Evolutionary conservation across 2,797 vertebrate genomes (phyloP).

Genomic region (Hemitrygon akajei): DNA sequence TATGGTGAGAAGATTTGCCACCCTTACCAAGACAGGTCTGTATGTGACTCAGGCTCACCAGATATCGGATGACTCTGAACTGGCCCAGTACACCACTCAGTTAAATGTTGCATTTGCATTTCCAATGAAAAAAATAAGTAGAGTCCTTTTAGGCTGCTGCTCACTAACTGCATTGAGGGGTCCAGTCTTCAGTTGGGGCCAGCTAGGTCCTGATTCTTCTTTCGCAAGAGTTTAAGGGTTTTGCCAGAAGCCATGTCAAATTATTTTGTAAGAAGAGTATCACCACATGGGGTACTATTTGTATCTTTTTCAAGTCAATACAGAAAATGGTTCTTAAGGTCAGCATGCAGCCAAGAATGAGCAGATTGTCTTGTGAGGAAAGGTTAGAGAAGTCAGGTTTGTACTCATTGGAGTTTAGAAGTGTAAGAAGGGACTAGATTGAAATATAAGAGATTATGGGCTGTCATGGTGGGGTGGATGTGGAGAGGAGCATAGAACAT

Average conservation of each 20-base stretch:
- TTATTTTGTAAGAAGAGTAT: background rate
- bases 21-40: too few relatives aligned
- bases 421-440: too few relatives aligned
- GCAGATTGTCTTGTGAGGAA: background rate
- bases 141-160: background rate
- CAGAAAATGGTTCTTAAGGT: background rate
- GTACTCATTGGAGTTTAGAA: too few relatives aligned
- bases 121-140: background rate
- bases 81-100: too few relatives aligned
- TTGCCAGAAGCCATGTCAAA: background rate
- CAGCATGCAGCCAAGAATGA: too few relatives aligned
- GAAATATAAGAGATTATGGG: too few relatives aligned
- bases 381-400: background rate
- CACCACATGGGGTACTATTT: background rate
- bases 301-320: background rate
- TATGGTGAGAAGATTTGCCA: too few relatives aligned
- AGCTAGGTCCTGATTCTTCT: background rate
- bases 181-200: background rate
- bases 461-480: too few relatives aligned
- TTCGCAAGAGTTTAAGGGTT: background rate
- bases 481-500: too few relatives aligned
- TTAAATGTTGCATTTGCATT: too few relatives aligned
- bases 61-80: too few relatives aligned
- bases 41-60: too few relatives aligned
- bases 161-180: background rate